Evolutionary conservation across 1,140 invertebrate species (phyloP), one percentile per base, ranked within the genome.

Genomic region (Ceratosolen solmsi): DNA sequence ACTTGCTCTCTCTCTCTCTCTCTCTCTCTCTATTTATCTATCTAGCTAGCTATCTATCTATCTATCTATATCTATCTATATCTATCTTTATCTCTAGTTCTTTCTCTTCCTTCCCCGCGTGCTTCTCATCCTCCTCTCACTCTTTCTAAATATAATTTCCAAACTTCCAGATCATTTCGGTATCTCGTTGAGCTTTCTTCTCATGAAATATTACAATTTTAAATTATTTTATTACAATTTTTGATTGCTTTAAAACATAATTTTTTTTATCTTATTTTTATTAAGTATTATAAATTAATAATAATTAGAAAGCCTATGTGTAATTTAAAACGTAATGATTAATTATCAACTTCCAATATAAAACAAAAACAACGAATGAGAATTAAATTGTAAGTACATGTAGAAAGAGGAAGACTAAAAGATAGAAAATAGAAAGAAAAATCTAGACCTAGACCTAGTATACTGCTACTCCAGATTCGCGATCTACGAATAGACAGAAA

Each of bases 391-490:
- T 54, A 22, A 54, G 20, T 54, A 54, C 17, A 54, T 15, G 41
- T 46, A 46, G 54, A 49, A 51, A 77, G 51, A 33, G 65, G 33
- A 33, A 46, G 54, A 60, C 38, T 15, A 33, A 80, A 68, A 60
- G 25, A 68, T 30, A 75, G 51, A 17, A 33, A 80, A 72, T 76
- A 81, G 36, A 60, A 54, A 81, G 70, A 79, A 46, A 22, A 87
- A 86, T 87, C 90, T 89, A 91, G 89, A 90, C 90, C 90, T 91
- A 90, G 90, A 91, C 89, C 90, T 85, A 90, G 85, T 90, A 87
- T 84, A 86, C 86, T 88, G 87, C 86, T 86, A 85, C 79, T 83
- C 75, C 82, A 84, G 82, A 83, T 71, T 85, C 82, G 86, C 80
- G 84, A 84, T 71, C 60, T 65, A 33, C 25, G 7, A 72, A 49